Percentiles rank a stretch among this genome's conserved stretches.
Conservation (phyloP, 2,888 invertebrate genomes). For the Cheilosia vulpina region DNA sequence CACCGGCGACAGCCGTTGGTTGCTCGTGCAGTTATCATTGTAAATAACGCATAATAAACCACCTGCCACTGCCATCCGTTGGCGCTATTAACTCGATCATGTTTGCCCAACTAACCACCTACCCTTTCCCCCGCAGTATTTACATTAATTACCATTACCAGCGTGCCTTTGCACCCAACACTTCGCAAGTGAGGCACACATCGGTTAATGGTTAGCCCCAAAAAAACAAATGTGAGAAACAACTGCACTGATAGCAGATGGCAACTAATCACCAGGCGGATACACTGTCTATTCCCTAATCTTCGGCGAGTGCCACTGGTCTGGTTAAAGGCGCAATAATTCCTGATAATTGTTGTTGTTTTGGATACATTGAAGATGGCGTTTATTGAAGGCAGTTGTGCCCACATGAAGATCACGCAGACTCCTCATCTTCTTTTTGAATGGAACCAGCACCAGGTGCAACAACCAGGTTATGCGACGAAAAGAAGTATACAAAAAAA, state of each 20-base stretch:
- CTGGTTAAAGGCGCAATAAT: slow-evolving; percentile 47
- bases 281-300: slow-evolving; percentile 36
- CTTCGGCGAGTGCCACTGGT: slow-evolving; percentile 42
- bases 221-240: neutral
- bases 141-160: slow-evolving; percentile 37
- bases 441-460: slow-evolving; percentile 74
- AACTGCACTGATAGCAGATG: slow-evolving; percentile 42
- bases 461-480: slow-evolving; percentile 68
- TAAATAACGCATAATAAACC: slow-evolving; percentile 52
- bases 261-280: slow-evolving; percentile 30
- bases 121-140: slow-evolving; percentile 10
- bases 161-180: neutral
- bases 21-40: slow-evolving; percentile 47
- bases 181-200: slow-evolving; percentile 11
- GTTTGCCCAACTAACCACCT: slow-evolving; percentile 8
- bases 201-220: neutral
- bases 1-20: slow-evolving; percentile 5
- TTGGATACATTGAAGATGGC: slow-evolving; percentile 36
- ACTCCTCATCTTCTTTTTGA: slow-evolving; percentile 59
- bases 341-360: slow-evolving; percentile 9
- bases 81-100: slow-evolving; percentile 54
- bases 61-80: slow-evolving; percentile 70
- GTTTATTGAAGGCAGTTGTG: slow-evolving; percentile 10
- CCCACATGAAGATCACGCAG: slow-evolving; percentile 49
- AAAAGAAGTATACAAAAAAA: slow-evolving; percentile 24